A percentile compares a stretch with the other conserved stretches of the same genome.
Evolutionary conservation across 1,140 invertebrate species (phyloP).

Genomic region (Colletes latitarsis): DNA sequence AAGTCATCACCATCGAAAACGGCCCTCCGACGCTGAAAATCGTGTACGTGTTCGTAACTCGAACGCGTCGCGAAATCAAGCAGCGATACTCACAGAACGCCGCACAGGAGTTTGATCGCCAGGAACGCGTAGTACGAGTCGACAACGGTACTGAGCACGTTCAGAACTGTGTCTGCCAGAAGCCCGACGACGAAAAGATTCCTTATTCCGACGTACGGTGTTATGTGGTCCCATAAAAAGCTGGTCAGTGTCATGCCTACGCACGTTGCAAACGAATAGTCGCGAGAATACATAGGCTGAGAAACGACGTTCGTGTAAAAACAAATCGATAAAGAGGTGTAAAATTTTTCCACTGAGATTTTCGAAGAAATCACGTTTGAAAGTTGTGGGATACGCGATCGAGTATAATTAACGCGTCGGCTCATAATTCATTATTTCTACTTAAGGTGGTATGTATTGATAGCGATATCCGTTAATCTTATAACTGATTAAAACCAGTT

Average conservation of each 20-base stretch:
- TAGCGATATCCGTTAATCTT: no score
- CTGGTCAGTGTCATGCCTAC: slow-evolving; percentile 83
- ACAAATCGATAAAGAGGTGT: no score
- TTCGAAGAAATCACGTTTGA: no score
- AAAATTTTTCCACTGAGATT: no score
- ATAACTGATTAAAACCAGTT: no score
- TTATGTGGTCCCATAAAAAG: slow-evolving; percentile 83
- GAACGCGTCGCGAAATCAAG: not conserved
- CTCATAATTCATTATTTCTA: no score
- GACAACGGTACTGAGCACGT: slow-evolving; percentile 79
- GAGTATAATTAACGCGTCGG: no score
- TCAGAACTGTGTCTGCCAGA: slow-evolving; percentile 81
- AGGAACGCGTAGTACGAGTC: slow-evolving; percentile 82
- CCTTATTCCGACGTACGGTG: slow-evolving; percentile 79
- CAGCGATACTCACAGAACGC: slow-evolving; percentile 81
- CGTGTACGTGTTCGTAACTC: not conserved
- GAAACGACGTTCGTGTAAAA: no score
- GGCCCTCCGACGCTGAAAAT: slow-evolving; percentile 75
- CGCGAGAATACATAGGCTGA: not conserved
- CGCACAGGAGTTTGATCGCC: slow-evolving; percentile 82
- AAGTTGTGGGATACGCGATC: no score
- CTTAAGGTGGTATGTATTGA: no score
- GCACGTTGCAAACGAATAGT: slow-evolving; percentile 7
- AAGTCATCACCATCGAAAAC: slow-evolving; percentile 71
- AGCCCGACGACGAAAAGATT: slow-evolving; percentile 81